Evolutionary conservation across 1,140 invertebrate species (phyloP).

Genomic region (Neuroterus valhalla): DNA sequence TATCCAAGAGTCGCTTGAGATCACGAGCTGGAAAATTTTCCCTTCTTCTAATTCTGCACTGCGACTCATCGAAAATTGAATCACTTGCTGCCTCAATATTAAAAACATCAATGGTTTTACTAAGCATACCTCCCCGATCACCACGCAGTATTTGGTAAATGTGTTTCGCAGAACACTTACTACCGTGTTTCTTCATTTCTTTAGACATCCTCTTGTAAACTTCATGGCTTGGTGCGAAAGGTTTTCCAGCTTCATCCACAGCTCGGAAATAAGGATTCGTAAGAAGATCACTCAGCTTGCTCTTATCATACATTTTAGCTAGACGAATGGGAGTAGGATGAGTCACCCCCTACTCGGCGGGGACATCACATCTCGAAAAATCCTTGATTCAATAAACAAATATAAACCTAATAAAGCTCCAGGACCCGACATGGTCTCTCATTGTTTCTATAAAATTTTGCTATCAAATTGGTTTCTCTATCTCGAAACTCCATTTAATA

Average conservation of each 20-base stretch:
- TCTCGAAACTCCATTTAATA: too few species aligned
- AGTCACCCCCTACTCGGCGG: too few species aligned
- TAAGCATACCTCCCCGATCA: background rate
- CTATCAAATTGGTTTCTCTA: too few species aligned
- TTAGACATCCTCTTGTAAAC: background rate
- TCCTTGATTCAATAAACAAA: too few species aligned
- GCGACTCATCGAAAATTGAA: background rate
- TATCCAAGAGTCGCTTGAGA: background rate
- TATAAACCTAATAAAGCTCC: too few species aligned
- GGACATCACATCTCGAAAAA: too few species aligned
- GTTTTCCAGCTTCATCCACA: background rate
- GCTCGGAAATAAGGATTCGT: background rate
- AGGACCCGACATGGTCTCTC: too few species aligned
- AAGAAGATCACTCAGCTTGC: background rate
- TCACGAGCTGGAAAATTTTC: background rate
- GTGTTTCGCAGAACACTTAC: background rate
- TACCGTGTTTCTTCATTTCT: background rate
- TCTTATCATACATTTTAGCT: slow-evolving; percentile 30
- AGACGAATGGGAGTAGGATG: too few species aligned
- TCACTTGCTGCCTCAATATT: background rate
- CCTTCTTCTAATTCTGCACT: background rate
- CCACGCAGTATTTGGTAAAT: background rate
- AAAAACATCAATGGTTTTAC: background rate
- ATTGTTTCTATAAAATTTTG: too few species aligned
- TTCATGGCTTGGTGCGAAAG: background rate